Percentiles rank a stretch among this genome's conserved stretches.
Conservation (phyloP, 2,797 vertebrate species). For the Malacoraja senta region DNA sequence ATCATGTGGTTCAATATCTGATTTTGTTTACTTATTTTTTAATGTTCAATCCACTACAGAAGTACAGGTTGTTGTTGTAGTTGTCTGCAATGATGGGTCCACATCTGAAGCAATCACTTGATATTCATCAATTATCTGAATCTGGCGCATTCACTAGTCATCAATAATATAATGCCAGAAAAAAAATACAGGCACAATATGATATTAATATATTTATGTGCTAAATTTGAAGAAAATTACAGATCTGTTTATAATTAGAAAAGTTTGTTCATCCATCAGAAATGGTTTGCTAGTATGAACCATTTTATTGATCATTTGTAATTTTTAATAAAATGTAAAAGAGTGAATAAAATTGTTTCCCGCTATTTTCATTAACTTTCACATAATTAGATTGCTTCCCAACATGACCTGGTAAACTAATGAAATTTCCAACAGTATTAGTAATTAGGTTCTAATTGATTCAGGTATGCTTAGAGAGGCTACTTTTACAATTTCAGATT, state of each 20-base stretch:
- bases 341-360: not conserved
- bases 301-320: not conserved
- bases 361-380: not conserved
- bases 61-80: too few relatives aligned
- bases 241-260: not conserved
- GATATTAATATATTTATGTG: too few relatives aligned
- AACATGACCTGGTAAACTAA: not conserved
- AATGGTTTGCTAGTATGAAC: not conserved
- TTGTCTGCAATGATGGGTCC: not conserved
- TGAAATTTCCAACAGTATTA: not conserved
- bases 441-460: slow-evolving; percentile 17
- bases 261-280: not conserved
- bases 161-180: not conserved
- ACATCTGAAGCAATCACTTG: not conserved
- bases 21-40: too few relatives aligned
- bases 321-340: not conserved
- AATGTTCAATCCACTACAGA: too few relatives aligned
- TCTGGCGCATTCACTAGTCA: not conserved
- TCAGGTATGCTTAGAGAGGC: not conserved
- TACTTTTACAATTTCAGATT: not conserved
- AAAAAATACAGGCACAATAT: not conserved
- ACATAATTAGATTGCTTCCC: not conserved
- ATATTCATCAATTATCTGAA: not conserved
- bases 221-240: not conserved
- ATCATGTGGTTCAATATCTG: too few relatives aligned